Base-by-base conservation (phyloP, 2,888 invertebrate species). In the Rhingia campestris region DNA sequence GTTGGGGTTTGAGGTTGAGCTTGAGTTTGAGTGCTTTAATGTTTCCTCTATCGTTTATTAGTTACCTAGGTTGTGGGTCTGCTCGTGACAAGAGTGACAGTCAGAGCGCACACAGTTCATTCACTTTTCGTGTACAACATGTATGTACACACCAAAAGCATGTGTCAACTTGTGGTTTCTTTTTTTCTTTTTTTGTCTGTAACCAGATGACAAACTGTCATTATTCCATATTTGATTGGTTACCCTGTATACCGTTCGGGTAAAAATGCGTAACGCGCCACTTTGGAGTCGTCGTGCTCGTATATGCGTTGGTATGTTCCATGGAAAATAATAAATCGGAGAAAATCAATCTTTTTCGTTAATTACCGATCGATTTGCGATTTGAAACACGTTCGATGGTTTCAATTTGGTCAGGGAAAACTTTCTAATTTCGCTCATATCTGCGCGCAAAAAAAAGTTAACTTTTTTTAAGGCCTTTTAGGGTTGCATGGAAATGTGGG, bases 171-270 rank as follows among this genome's bases (percentile, higher is more conserved):
- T 63, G 45, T 69, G 53, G 67, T 51, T 63, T 77, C 54, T 53
- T 10, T 53, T 53, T 37, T 56, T 22, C 9, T 37, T 9, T 14
- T 32, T 6, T 37, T 56, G n/a, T 37, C 3, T 70, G 70, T 70
- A 22, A 22, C 22, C 9, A 54, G 66, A 69, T 51, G 59, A 76
- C 70, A 67, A 73, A 49, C 53, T 76, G 72, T 82, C 67, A 77
- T 77, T 73, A 77, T 72, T 73, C 77, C 67, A 82, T 77, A 67
- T 82, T 73, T 74, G 69, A 73, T 79, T 43, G 58, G 63, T 64
- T 22, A 54, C 66, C 45, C 12, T 12, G 58, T 39, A 61, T 66
- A 56, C 54, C 54, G 61, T 69, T 74, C 49, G 43, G 45, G 32
- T 39, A 66, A 39, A 58, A 2, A 59, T 64, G 76, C 70, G 63